Base-by-base conservation (phyloP, 2,888 invertebrate species). In the Limulus polyphemus region DNA sequence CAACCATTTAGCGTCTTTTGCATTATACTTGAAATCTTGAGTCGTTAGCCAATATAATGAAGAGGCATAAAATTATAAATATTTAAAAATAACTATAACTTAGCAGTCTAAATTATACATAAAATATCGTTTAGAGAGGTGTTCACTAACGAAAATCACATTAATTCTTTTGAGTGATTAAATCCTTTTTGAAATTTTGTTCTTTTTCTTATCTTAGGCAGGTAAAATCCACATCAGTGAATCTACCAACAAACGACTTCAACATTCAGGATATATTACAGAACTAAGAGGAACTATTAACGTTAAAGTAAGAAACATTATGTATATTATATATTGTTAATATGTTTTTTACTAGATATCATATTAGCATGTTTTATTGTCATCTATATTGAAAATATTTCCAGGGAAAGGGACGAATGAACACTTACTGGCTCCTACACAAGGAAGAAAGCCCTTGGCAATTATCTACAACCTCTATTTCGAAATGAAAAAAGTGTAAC, bases 321-420 rank as follows among this genome's bases (percentile, higher is more conserved):
- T 48, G 9, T 50, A 50, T 57, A 72, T 10, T 49, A 55, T 58
- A 11, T 10, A 10, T 46, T 52, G 1, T 47, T 9, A 17, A 17
- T 11, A 54, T 2, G 3, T 54, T 11, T n/a, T n/a, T 49, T 57
- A 14, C 5, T 14, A 10, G 32, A 17, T 14, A 9, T n/a, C 13
- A 17, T 49, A 13, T 13, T 2, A 49, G n/a, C n/a, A 11, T 61
- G 58, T 14, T 3, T 55, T 14, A 16, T 13, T 32, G 7, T 2
- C 0, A 32, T 32, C 32, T 32, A 3, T n/a, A n/a, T n/a, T n/a
- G n/a, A n/a, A n/a, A 12, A 62, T 63, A 63, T 56, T 77, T 77
- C 51, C 77, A 87, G 87, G 90, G 90, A 17, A 92, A 91, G 78
- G 91, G 91, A 49, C 83, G 86, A 74, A 90, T 91, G 90, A 85